Base-by-base conservation (phyloP, 2,797 vertebrate species). In the Hemibagrus guttatus region DNA sequence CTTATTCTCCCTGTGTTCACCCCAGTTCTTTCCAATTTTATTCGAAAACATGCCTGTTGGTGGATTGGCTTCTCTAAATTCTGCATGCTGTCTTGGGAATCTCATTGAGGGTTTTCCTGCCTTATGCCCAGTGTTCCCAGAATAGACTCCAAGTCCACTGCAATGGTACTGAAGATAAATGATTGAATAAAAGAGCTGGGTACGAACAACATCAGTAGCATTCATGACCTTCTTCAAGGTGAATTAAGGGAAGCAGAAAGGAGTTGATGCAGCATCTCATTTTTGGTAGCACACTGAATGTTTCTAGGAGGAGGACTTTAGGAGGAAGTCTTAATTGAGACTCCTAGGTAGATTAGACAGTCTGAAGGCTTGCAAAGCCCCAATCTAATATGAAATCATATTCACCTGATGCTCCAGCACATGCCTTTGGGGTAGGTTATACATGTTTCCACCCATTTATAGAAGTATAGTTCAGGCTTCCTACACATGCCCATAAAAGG, bases 341-440 rank as follows among this genome's bases (percentile, higher is more conserved):
- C 17, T 74, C 64, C 16, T 17, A 64, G 72, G 46, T 54, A 80
- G 79, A 61, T 46, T 39, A 85, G 64, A 56, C 64, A 69, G 23
- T 35, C 28, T 66, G 83, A 69, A 39, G 56, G 16, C 87, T 83
- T 87, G 84, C 88, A 88, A 87, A 59, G 72, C 28, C 84, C n/a
- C 84, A 56, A 58, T 91, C 85, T 88, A 31, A 86, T 75, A 81
- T 78, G 85, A 91, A 88, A 84, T 83, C 84, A 56, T 28, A 82
- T 84, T 88, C 75, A 87, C 87, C 87, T 83, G 83, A 74, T 80
- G 76, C 84, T 81, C 84, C 83, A 88, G 84, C 79, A 89, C 87
- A 86, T 52, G 28, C 78, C 68, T 79, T 86, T 78, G 68, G 71
- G 69, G 86, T 72, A 76, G 17, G 23, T 12, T 82, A 86, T 61